These are phyloP conservation scores for Lucilia cuprina DNA, from an alignment of 1,140 invertebrate species.

Conservation along the genomic window DNA sequence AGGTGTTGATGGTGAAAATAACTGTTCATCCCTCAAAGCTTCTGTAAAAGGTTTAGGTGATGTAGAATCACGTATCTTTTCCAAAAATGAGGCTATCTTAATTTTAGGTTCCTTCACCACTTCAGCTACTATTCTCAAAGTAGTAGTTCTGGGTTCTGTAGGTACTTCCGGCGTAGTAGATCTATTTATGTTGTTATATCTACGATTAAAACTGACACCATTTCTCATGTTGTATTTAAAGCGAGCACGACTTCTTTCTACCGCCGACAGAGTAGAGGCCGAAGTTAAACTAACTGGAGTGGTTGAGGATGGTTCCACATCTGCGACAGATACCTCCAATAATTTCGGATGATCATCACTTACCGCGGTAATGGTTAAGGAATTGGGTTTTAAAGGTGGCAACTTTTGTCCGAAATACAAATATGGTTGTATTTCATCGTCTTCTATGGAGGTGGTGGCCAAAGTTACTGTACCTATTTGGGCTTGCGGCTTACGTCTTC, in stretches of 20 bases:
- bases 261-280: slow-evolving; percentile 43
- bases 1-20: slow-evolving; percentile 55
- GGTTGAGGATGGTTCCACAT: slow-evolving; percentile 41
- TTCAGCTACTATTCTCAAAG: slow-evolving; percentile 6
- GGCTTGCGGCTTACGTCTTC: slow-evolving; percentile 44
- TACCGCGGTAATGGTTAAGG: slow-evolving; percentile 63
- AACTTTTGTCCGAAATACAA: slow-evolving; percentile 75
- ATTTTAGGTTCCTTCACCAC: not conserved
- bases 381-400: slow-evolving; percentile 66
- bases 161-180: not conserved
- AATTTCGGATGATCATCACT: slow-evolving; percentile 58
- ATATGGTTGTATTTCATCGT: slow-evolving; percentile 74
- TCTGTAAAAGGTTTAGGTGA: not conserved
- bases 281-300: slow-evolving; percentile 2
- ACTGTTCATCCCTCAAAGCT: not conserved
- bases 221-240: slow-evolving; percentile 65
- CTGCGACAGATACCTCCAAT: slow-evolving; percentile 55
- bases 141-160: not conserved
- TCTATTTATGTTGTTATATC: slow-evolving; percentile 17
- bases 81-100: not conserved
- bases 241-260: slow-evolving; percentile 54
- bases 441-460: slow-evolving; percentile 44
- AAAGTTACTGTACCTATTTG: slow-evolving; percentile 33
- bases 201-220: slow-evolving; percentile 40
- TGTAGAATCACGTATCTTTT: not conserved